Base-by-base conservation (phyloP, 1,140 invertebrate species). In the Drosophila punjabiensis region DNA sequence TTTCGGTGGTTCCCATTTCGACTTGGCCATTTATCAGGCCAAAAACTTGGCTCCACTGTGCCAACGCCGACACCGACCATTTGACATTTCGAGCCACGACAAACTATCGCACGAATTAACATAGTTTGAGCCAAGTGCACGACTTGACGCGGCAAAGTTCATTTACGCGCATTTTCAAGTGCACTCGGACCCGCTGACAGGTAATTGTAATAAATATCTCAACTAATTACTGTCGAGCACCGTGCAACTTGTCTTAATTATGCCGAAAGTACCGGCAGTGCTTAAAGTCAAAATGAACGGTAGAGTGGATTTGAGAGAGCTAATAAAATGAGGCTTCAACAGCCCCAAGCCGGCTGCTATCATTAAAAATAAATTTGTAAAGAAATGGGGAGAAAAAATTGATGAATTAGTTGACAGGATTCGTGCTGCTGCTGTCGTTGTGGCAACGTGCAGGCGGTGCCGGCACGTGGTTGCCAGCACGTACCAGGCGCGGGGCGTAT, bases 141-240 rank as follows among this genome's bases (percentile, higher is more conserved):
- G 83, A 86, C 76, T 79, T 52, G 71, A 43, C 67, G 63, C 59
- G 47, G 37, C 56, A 52, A 66, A 55, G 59, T 76, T 65, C 65
- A 71, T 83, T 71, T 84, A 65, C 75, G 77, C 60, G 79, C 71
- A 77, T 59, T 77, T 81, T 37, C 67, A 64, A 65, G 67, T 79
- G 76, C 70, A 74, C 77, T 61, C 41, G 50, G 50, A 62, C 50
- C 30, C 65, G 67, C 64, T 77, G 85, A 77, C 85, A 89, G 85
- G 79, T 90, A 89, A 90, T 90, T 90, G 85, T 80, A 90, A 89
- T 89, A 90, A 85, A 89, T 89, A 89, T 82, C 55, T 70, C 70
- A 74, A 80, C 85, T 89, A 89, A 89, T 89, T 89, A 86, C 77
- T 78, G 77, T 88, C 69, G 73, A 88, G 86, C 76, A 73, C 76